Conservation (phyloP, 2,113 vertebrate species). For the Coptodon rendalli region DNA sequence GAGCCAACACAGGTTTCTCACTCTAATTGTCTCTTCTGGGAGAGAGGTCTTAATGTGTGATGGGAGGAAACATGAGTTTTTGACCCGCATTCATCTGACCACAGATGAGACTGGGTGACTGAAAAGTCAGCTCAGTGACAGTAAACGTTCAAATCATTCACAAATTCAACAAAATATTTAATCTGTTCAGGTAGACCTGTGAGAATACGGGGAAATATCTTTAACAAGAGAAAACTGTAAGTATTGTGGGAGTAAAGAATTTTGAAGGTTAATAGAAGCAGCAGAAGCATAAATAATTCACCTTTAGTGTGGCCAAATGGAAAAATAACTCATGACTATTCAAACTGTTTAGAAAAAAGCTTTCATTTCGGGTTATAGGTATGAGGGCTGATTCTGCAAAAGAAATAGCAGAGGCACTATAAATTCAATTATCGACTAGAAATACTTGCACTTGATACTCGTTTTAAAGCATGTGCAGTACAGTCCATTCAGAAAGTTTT, state of each 20-base stretch:
- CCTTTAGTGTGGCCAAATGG: neutral
- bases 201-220: neutral
- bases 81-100: conserved; percentile 36
- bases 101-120: neutral
- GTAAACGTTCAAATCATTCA: neutral
- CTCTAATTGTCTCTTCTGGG: conserved; percentile 66
- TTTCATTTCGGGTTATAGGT: neutral
- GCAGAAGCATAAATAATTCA: neutral
- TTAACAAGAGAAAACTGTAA: neutral
- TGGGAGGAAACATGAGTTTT: conserved; percentile 11
- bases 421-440: neutral
- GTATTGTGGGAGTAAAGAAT: neutral
- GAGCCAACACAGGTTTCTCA: conserved; percentile 31
- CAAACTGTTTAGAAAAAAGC: neutral
- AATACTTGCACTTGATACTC: neutral
- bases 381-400: neutral
- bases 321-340: neutral
- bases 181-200: neutral
- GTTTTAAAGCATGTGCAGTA: neutral
- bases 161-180: neutral
- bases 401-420: neutral
- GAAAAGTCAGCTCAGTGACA: neutral
- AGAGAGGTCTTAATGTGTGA: conserved; percentile 18
- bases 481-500: neutral
- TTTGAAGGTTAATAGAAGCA: neutral